phyloP scores from a whole-genome alignment of 92 coral and sea anemone species.

The Isaurus tuberculatus region DNA sequence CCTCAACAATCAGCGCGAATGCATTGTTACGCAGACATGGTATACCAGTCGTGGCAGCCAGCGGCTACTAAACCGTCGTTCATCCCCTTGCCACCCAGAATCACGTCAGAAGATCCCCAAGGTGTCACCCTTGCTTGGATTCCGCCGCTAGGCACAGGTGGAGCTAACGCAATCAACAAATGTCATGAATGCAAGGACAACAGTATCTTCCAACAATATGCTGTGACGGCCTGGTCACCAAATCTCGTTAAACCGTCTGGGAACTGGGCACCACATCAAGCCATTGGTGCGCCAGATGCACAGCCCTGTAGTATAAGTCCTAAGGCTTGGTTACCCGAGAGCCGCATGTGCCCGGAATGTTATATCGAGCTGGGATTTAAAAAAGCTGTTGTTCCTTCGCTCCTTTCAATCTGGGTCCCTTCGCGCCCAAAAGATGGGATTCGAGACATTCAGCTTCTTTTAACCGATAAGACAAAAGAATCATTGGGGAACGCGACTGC shows the following conservation, averaged over 20 bases:
- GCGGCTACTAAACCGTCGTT: conserved; percentile 82
- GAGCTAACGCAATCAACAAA: conserved; percentile 82
- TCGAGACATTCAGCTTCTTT: conserved; percentile 75
- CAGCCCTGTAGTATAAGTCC: conserved; percentile 70
- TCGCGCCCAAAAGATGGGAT: conserved; percentile 70
- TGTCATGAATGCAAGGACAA: conserved; percentile 87
- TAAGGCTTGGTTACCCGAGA: conserved; percentile 72
- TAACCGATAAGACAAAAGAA: conserved; percentile 63
- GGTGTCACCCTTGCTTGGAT: conserved; percentile 84
- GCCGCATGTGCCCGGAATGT: conserved; percentile 58
- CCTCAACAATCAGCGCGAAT: conserved; percentile 94
- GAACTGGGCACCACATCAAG: conserved; percentile 90
- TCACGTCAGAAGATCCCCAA: conserved; percentile 66
- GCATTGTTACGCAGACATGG: conserved; percentile 92
- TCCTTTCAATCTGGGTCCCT: conserved; percentile 82
- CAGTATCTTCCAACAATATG: conserved; percentile 89
- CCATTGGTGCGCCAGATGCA: conserved; percentile 92
- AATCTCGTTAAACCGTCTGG: conserved; percentile 71
- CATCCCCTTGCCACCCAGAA: conserved; percentile 94
- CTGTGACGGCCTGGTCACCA: conserved; percentile 86
- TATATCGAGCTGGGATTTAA: conserved; percentile 91
- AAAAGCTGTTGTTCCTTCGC: conserved; percentile 87
- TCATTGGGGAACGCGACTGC: conserved; percentile 94
- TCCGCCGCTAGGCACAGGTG: conserved; percentile 94
- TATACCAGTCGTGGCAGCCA: conserved; percentile 94